phyloP scores from a whole-genome alignment of 2,113 vertebrate genomes.

The Spilogale gracilis region DNA sequence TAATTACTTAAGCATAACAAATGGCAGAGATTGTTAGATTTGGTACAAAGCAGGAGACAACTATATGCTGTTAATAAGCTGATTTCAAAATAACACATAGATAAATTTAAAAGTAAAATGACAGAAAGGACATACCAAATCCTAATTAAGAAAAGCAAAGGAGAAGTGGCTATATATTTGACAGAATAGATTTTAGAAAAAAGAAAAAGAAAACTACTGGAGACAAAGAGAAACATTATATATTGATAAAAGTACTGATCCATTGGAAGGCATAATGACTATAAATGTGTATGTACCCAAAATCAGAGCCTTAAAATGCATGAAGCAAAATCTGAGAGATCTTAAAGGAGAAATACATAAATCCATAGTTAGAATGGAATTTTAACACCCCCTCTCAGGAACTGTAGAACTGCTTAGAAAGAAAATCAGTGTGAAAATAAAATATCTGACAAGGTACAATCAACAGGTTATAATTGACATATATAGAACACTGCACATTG shows the following conservation, averaged over 20 bases:
- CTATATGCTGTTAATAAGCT: neutral
- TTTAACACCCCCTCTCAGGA: neutral
- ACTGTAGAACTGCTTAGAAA: neutral
- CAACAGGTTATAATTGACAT: neutral
- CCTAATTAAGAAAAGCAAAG: neutral
- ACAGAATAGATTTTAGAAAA: neutral
- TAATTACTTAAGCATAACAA: neutral
- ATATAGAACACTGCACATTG: neutral
- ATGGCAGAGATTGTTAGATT: neutral
- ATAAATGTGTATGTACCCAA: neutral
- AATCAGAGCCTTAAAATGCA: neutral
- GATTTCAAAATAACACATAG: neutral
- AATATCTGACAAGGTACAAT: neutral
- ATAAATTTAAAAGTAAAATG: neutral
- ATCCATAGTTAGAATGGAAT: neutral
- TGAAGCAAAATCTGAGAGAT: neutral
- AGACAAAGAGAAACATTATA: neutral
- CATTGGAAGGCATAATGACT: neutral
- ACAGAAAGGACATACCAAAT: neutral
- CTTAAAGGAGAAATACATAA: neutral
- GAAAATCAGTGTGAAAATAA: neutral
- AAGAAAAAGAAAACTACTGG: neutral
- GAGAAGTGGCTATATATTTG: neutral
- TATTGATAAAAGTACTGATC: neutral
- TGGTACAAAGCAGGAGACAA: neutral